These are phyloP conservation scores for Andrena cerasifolii DNA, from an alignment of 1,140 invertebrate species.

Conservation along the genomic window DNA sequence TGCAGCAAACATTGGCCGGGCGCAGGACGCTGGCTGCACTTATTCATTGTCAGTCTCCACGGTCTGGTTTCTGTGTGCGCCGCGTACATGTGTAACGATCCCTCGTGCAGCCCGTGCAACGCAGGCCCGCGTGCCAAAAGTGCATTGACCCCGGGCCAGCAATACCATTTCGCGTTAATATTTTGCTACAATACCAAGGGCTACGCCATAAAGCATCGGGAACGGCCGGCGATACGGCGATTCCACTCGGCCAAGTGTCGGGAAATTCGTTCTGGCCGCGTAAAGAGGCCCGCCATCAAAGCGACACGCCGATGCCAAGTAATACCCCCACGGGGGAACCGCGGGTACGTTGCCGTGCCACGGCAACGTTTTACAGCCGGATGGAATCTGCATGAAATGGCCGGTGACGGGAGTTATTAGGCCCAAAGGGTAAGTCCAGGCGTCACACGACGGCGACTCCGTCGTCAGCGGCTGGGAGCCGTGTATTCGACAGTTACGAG, in stretches of 20 bases:
- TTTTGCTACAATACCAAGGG: constrained; percentile 41
- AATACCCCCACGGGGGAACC: not conserved
- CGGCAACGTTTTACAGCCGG: not conserved
- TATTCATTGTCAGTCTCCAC: constrained; percentile 58
- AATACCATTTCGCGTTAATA: constrained; percentile 53
- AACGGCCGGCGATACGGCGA: not conserved
- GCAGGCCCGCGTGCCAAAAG: constrained; percentile 56
- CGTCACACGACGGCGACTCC: not conserved
- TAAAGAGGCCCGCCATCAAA: constrained; percentile 3
- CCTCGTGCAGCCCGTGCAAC: constrained; percentile 7
- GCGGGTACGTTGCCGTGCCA: not conserved
- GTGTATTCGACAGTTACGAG: not conserved
- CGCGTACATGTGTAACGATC: constrained; percentile 49
- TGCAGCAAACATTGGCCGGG: constrained; percentile 55
- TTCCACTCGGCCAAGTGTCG: not conserved
- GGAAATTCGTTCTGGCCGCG: constrained; percentile 26
- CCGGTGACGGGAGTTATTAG: not conserved
- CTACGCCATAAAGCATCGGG: constrained; percentile 40
- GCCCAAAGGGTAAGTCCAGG: not conserved
- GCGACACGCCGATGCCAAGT: constrained; percentile 20
- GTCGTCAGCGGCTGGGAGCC: not conserved
- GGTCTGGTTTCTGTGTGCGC: constrained; percentile 8
- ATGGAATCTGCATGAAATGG: constrained; percentile 16
- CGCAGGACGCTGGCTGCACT: constrained; percentile 36
- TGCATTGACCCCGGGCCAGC: constrained; percentile 53